Base-by-base conservation (phyloP, 2,797 vertebrate genomes). In the Etheostoma perlongum region DNA sequence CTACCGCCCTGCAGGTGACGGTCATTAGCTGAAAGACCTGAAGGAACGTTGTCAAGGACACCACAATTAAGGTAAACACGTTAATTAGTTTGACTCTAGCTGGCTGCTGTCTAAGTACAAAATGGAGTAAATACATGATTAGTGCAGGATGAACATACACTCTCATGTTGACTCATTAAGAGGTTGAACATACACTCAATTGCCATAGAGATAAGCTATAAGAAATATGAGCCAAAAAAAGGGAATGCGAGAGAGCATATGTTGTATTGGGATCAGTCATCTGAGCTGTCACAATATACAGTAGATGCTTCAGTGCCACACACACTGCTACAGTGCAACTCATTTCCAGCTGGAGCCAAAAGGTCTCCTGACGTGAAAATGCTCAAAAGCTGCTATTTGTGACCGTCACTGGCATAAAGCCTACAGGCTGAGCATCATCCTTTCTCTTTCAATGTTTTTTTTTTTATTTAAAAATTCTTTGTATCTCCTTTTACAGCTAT, bases 1-100 rank as follows among this genome's bases (percentile, higher is more conserved):
- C 64, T 2, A 49, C 11, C 54, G 25, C 76, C 80, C 82, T 68
- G 81, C 85, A 88, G 89, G 90, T 88, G 89, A 89, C 47, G 51
- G 67, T 53, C 63, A 82, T 89, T 81, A 87, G 57, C 82, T 72
- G 12, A 40, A 42, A 73, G 57, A 83, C 73, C 81, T 72, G 74
- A 61, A 81, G 84, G 63, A 75, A 83, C n/a, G n/a, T 58, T 63
- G 55, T 72, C 78, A 60, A 68, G 81, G 59, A 33, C 63, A 44
- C 36, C 16, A 44, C 74, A 82, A 82, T 88, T 83, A 68, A 61
- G 49, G 72, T 25, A 46, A 71, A 69, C 47, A 63, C 18, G 19
- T 33, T 71, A 82, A 88, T 85, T 81, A 73, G 67, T 54, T 59
- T 63, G 60, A 62, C 62, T 68, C 15, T 12, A 14, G 13, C 52